These are phyloP conservation scores for Syrrhaptes paradoxus DNA, from an alignment of 2,113 vertebrate genomes.

Conservation along the genomic window DNA sequence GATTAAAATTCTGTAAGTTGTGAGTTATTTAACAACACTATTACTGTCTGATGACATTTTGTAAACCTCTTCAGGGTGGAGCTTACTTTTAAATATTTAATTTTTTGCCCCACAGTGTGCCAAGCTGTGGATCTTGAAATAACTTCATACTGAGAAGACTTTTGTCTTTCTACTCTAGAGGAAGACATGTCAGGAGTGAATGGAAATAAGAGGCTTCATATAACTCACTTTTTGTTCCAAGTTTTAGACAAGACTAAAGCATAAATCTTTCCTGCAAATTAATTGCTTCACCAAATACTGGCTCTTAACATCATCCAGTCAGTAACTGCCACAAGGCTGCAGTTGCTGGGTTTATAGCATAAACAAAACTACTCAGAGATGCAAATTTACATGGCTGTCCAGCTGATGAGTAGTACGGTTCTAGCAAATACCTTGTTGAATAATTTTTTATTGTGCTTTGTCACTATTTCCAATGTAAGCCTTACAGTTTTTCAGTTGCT, in stretches of 20 bases:
- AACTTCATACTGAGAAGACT: not conserved
- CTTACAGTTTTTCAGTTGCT: not conserved
- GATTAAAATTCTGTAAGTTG: not conserved
- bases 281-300: not conserved
- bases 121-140: not conserved
- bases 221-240: fast-evolving
- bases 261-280: not conserved
- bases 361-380: not conserved
- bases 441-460: not conserved
- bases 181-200: not conserved
- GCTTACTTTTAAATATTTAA: not conserved
- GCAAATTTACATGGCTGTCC: not conserved
- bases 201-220: not conserved
- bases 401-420: not conserved
- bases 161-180: not conserved
- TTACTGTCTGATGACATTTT: not conserved
- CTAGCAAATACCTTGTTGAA: not conserved
- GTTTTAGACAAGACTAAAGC: not conserved
- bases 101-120: not conserved
- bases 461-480: not conserved
- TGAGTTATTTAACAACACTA: not conserved
- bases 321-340: not conserved
- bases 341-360: not conserved
- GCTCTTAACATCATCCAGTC: not conserved
- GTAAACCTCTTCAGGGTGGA: not conserved